Conservation (phyloP, 2,113 vertebrate genomes). For the Spea bombifrons region DNA sequence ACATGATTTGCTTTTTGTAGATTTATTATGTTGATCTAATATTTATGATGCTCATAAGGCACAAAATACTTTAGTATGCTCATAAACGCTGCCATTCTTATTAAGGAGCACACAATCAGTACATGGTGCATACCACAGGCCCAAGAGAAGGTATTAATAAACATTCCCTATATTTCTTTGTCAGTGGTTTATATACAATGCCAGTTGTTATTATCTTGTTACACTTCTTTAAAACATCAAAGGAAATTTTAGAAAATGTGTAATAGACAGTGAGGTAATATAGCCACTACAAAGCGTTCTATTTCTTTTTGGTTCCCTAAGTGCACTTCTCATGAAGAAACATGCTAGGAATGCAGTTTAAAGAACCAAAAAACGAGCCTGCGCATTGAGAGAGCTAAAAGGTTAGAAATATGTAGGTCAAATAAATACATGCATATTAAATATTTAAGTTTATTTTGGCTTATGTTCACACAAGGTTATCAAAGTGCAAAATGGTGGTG, state of each 20-base stretch:
- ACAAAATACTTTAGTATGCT: constrained; percentile 1
- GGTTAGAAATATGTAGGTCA: too few relatives aligned
- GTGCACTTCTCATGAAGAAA: too few relatives aligned
- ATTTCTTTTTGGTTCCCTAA: too few relatives aligned
- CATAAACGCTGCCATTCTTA: constrained; percentile 4
- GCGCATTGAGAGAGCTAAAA: too few relatives aligned
- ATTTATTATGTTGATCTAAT: constrained; percentile 26
- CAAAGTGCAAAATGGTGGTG: too few relatives aligned
- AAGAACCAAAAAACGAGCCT: too few relatives aligned
- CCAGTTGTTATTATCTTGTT: constrained; percentile 20
- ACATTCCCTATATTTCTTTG: constrained; percentile 15
- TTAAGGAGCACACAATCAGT: constrained; percentile 23
- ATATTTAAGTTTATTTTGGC: too few relatives aligned
- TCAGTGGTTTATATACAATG: constrained; percentile 21
- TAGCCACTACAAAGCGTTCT: too few relatives aligned
- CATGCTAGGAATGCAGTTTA: too few relatives aligned
- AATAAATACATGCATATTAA: too few relatives aligned
- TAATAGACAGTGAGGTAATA: neutral
- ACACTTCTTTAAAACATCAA: constrained; percentile 28
- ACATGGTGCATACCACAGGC: constrained; percentile 10
- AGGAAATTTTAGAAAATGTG: neutral
- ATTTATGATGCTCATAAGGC: constrained; percentile 2
- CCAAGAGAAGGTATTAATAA: constrained; percentile 20
- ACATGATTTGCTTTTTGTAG: neutral
- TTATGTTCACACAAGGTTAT: too few relatives aligned